A percentile compares a stretch with the other conserved stretches of the same genome.
Evolutionary conservation across 2,113 vertebrate species (phyloP).

Genomic region (Trogon melanurus): DNA sequence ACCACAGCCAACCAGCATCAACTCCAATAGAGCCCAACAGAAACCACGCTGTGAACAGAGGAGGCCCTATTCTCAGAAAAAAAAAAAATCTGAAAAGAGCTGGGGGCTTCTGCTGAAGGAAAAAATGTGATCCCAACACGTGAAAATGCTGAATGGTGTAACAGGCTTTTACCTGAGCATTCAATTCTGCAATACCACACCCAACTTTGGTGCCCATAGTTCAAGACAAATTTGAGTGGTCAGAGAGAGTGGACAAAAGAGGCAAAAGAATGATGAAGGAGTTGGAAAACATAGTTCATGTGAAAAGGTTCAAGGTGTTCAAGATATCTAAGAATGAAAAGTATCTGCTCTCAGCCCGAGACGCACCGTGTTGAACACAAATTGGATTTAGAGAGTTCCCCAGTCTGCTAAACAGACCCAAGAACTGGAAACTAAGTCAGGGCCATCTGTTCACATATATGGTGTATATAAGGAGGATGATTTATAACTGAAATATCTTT

Average conservation of each 20-base stretch:
- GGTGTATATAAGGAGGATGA: not conserved
- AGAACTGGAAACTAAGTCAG: not conserved
- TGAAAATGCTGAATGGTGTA: not conserved
- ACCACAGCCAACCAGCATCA: not conserved
- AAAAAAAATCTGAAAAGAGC: not conserved
- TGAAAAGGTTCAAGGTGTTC: not conserved
- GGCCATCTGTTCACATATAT: not conserved
- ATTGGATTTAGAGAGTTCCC: not conserved
- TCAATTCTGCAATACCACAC: not conserved
- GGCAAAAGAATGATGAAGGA: not conserved
- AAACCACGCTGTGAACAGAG: rapidly evolving
- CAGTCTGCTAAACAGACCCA: not conserved
- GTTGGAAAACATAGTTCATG: not conserved
- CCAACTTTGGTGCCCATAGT: not conserved
- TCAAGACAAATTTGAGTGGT: not conserved
- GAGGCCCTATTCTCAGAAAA: not conserved
- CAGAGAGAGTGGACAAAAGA: not conserved
- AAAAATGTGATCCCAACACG: not conserved
- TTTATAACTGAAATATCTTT: not conserved
- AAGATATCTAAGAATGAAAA: not conserved
- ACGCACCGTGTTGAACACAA: not conserved
- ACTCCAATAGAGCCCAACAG: not conserved
- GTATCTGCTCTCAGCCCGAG: not conserved
- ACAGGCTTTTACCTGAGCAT: not conserved
- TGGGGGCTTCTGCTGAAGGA: not conserved